Evolutionary conservation across 2,113 vertebrate genomes (phyloP), one percentile per base, ranked within the genome.

Genomic region (Emydocephalus ijimae): DNA sequence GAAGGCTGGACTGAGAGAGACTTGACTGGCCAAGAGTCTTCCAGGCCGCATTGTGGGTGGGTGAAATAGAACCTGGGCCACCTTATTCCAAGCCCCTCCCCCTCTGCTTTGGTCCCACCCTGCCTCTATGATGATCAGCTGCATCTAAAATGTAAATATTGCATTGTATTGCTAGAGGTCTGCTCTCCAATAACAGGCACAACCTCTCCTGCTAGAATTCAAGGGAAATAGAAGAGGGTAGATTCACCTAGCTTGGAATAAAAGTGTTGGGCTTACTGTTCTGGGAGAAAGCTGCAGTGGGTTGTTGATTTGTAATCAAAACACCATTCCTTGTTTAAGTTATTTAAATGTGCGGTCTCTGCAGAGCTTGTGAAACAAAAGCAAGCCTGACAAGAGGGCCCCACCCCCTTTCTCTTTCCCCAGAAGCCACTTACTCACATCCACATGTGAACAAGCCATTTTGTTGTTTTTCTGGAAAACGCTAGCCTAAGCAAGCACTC

Each of bases 391-490:
- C 29, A 56, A 88, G 95, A 1, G 94, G 89, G 86, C 95, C 23
- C 24, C 14, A 20, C 2, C 48, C 39, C 90, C 29, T n/a, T 39
- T 34, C 20, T 39, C 18, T 45, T 34, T 90, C 92, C 93, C 93
- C 89, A 91, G 91, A 95, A 97, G 94, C 92, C 92, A 91, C 95
- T 96, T 96, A 96, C 85, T 95, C 93, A 91, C 93, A 94, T 29
- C 74, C 74, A 3, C 90, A 87, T 5, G 23, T 23, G 81, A 97
- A 74, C 50, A 95, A 88, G 43, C 50, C 14, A 90, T 96, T 97
- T 94, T 86, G 92, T 94, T 97, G 96, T 88, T 57, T 93, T 95
- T 74, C 94, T 34, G 94, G 94, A 98, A 97, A 98, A 98, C 94
- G 7, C 88, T 94, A 96, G 92, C 92, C 39, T 0, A 92, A 97